Evolutionary conservation across 2,113 vertebrate genomes (phyloP), one percentile per base, ranked within the genome.

Genomic region (Mesitornis unicolor): DNA sequence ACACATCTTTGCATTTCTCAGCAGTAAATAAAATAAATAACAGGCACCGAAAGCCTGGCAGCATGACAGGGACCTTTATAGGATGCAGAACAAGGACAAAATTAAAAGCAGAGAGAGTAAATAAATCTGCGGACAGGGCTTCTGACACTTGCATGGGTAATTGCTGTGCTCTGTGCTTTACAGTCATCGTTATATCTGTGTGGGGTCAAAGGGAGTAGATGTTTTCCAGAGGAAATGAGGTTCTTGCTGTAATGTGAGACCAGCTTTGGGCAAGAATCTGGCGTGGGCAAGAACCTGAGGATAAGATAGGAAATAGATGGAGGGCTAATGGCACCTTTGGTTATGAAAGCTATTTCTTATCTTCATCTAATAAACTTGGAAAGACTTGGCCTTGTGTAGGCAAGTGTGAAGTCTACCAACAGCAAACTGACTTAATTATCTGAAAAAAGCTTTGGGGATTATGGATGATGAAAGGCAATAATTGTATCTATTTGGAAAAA

Each of bases 11-110:
- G 50, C 53, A 86, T 94, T 95, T 91, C 75, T 96, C 64, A 81
- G 31, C 73, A 84, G 89, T 96, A 96, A 98, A 90, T 94, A 95
- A 77, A 64, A 91, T 89, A 91, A 87, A 87, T 83, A 89, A 73
- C 61, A 63, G 65, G 40, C 56, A 68, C 45, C 1, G 2, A 95
- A 90, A 76, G 9, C 28, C 61, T 87, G 71, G 87, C 73, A 93
- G 42, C 36, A 15, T 74, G 24, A 67, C 82, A 84, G 40, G 51
- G 60, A 74, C 42, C 54, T 87, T 96, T 91, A 84, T 33, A 79
- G 43, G 61, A 89, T 65, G 61, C 36, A 53, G 45, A 90, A 64
- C 68, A 56, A 77, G 33, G 65, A 40, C 33, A 86, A 94, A 96
- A 96, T 93, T 88, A 86, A 89, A 89, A 89, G 51, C 8, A 10